Evolutionary conservation across 2,888 invertebrate genomes (phyloP).

Genomic region (Tipula vernalis): DNA sequence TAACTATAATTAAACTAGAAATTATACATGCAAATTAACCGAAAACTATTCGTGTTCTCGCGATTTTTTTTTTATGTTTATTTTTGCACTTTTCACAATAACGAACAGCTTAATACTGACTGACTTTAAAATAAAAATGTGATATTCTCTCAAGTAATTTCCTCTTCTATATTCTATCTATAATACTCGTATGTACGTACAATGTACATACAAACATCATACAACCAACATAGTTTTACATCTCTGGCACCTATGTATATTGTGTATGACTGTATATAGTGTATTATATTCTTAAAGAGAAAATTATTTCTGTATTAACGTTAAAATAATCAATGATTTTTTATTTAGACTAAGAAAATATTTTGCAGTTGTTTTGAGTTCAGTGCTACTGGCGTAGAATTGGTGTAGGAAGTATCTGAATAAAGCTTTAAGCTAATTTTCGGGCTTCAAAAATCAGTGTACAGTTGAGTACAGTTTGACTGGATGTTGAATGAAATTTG

Average conservation of each 20-base stretch:
- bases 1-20: neutral
- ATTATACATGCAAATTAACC: neutral
- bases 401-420: neutral
- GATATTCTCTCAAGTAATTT: neutral
- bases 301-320: neutral
- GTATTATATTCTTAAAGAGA: neutral
- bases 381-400: neutral
- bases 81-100: neutral
- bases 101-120: neutral
- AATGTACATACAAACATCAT: neutral
- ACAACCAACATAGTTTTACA: neutral
- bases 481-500: too few species aligned
- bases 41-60: neutral
- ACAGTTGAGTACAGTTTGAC: too few species aligned
- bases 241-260: neutral
- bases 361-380: neutral
- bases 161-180: neutral
- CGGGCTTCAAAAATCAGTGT: too few species aligned
- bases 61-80: neutral
- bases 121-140: neutral
- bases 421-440: too few species aligned
- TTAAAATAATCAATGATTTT: neutral
- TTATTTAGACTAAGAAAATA: neutral
- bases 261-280: neutral
- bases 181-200: neutral